These are phyloP conservation scores for Buphagus erythrorhynchus DNA, from an alignment of 2,797 vertebrate genomes.

Conservation along the genomic window DNA sequence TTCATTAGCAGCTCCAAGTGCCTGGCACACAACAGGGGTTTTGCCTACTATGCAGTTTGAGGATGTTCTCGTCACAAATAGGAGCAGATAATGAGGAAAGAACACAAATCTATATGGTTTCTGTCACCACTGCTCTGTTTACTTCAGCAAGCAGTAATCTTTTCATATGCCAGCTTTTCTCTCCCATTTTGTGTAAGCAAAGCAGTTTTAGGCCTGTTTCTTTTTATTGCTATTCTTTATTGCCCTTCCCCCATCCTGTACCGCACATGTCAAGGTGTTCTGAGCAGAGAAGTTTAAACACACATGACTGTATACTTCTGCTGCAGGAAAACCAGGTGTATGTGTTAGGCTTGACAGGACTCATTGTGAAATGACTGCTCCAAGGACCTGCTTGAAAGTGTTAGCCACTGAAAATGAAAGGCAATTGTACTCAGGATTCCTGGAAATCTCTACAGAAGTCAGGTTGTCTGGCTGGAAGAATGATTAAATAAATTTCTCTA, in stretches of 20 bases:
- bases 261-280: neutral
- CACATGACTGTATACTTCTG: neutral
- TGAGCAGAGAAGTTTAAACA: neutral
- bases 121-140: constrained; percentile 13
- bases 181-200: neutral
- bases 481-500: neutral
- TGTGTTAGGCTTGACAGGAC: neutral
- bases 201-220: neutral
- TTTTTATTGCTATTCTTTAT: neutral
- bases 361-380: neutral
- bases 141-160: constrained; percentile 13
- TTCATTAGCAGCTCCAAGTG: constrained; percentile 53
- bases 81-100: constrained; percentile 47
- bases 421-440: neutral
- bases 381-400: neutral
- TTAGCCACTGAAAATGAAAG: neutral
- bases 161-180: neutral
- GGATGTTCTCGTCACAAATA: neutral
- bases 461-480: neutral
- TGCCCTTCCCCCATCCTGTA: neutral
- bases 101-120: neutral
- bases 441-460: neutral
- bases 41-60: constrained; percentile 52
- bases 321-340: neutral
- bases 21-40: constrained; percentile 50